Conservation (phyloP, 2,113 vertebrate genomes). For the Oncorhynchus keta region DNA sequence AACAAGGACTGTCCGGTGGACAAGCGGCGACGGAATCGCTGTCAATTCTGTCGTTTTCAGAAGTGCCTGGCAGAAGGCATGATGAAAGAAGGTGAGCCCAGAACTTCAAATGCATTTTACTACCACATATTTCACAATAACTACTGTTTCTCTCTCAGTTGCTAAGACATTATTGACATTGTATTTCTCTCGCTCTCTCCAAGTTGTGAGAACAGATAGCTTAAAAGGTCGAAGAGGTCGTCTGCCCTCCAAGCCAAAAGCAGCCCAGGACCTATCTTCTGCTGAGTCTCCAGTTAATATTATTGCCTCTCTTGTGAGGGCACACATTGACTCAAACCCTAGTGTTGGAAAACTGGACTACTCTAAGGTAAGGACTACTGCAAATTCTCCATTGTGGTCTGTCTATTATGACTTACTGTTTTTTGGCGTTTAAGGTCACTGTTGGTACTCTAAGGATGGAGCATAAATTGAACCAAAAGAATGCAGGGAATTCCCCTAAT, state of each 20-base stretch:
- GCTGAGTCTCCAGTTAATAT: constrained; percentile 78
- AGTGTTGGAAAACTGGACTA: constrained; percentile 84
- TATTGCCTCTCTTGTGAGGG: constrained; percentile 88
- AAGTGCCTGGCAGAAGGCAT: constrained; percentile 96
- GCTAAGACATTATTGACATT: too few species aligned
- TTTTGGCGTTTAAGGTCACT: background rate
- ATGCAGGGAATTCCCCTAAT: background rate
- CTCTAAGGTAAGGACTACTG: constrained; percentile 80
- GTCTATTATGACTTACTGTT: background rate
- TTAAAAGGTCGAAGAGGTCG: constrained; percentile 92
- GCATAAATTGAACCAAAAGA: background rate
- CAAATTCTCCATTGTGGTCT: background rate
- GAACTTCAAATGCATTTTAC: background rate
- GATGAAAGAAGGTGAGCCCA: constrained; percentile 92
- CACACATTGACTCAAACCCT: constrained; percentile 88
- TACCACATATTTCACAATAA: constrained; percentile 7
- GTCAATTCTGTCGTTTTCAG: constrained; percentile 98
- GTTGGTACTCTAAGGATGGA: background rate
- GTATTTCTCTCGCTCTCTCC: constrained; percentile 2
- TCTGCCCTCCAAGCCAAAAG: constrained; percentile 91
- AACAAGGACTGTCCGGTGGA: constrained; percentile 98
- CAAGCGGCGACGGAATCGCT: constrained; percentile 92
- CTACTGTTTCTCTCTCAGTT: too few species aligned
- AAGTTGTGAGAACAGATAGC: constrained; percentile 95
- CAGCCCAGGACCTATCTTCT: constrained; percentile 62